Base-by-base conservation (phyloP, 2,113 vertebrate species). In the Panurus biarmicus region DNA sequence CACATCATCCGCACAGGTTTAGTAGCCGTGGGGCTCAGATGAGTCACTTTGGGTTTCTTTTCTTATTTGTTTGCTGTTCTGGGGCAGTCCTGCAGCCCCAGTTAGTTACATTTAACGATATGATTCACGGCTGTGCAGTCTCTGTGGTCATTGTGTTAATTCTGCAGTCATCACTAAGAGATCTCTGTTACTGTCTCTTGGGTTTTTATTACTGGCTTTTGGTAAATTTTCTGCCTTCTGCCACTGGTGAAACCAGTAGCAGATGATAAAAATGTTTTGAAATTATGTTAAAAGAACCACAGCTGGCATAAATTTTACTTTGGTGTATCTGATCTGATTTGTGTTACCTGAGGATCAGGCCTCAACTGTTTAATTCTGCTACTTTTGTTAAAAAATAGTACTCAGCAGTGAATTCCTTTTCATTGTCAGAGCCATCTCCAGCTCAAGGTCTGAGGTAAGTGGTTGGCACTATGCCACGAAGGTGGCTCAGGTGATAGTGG, bases 381-480 rank as follows among this genome's bases (percentile, higher is more conserved):
- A 38, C 14, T 83, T 82, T 29, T 53, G 22, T 85, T 87, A 40
- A 77, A 74, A 80, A 56, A 6, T 8, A 66, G 33, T 26, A 9
- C 29, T 86, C 7, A 3, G 21, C 31, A 44, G 18, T 48, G 61
- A 71, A 61, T 77, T 86, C 35, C 36, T 44, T 31, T 40, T 87
- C 3, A 1, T 65, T 87, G 28, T 29, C 38, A 71, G 47, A 40
- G 38, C 44, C 7, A 5, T 42, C 5, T 23, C 56, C 31, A 4
- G 19, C 40, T 76, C 1, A 3, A 5, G 67, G n/a, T 23, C 31
- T 12, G 17, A 15, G 50, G 20, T 51, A 5, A 2, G 9, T 5
- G 2, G 10, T 13, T 67, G 54, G n/a, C 7, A 13, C 40, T 23
- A 0, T 61, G 33, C 21, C 19, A 22, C 0, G 0, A 26, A 61